phyloP scores from a whole-genome alignment of 2,113 vertebrate genomes.

The Perca fluviatilis region DNA sequence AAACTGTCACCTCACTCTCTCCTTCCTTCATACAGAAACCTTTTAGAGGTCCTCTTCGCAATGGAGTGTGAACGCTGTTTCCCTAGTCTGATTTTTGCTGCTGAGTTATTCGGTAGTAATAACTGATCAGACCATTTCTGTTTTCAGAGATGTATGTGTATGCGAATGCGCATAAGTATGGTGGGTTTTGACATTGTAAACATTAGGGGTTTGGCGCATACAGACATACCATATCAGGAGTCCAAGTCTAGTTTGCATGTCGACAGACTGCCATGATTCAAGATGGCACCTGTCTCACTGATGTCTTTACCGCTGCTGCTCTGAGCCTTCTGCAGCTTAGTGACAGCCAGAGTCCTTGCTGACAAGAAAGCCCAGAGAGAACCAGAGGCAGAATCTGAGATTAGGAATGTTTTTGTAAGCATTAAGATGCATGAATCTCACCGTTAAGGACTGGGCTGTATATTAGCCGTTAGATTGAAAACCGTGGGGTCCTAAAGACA shows the following conservation, averaged over 20 bases:
- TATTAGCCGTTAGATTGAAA: constrained; percentile 68
- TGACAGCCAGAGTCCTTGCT: constrained; percentile 42
- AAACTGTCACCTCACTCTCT: constrained; percentile 85
- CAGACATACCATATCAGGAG: constrained; percentile 42
- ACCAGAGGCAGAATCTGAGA: constrained; percentile 53
- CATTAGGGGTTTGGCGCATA: constrained; percentile 11
- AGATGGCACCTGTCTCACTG: constrained; percentile 75
- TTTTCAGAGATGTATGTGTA: constrained; percentile 12
- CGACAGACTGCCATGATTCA: constrained; percentile 71
- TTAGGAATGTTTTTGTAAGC: constrained; percentile 53
- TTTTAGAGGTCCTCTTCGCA: constrained; percentile 77
- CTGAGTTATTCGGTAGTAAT: constrained; percentile 41
- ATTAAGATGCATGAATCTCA: constrained; percentile 46
- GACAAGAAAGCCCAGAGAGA: constrained; percentile 53
- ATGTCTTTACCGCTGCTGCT: constrained; percentile 61
- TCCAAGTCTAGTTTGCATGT: constrained; percentile 64
- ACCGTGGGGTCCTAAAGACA: constrained; percentile 57
- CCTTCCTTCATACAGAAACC: constrained; percentile 76
- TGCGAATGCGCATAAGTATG: constrained; percentile 1
- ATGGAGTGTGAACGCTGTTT: constrained; percentile 58
- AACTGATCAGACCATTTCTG: constrained; percentile 44
- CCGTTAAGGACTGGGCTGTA: constrained; percentile 32
- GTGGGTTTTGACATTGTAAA: constrained; percentile 51
- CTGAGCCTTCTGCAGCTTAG: constrained; percentile 49
- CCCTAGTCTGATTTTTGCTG: constrained; percentile 47